phyloP scores from a whole-genome alignment of 2,888 invertebrate genomes.

The Synanthedon vespiformis region DNA sequence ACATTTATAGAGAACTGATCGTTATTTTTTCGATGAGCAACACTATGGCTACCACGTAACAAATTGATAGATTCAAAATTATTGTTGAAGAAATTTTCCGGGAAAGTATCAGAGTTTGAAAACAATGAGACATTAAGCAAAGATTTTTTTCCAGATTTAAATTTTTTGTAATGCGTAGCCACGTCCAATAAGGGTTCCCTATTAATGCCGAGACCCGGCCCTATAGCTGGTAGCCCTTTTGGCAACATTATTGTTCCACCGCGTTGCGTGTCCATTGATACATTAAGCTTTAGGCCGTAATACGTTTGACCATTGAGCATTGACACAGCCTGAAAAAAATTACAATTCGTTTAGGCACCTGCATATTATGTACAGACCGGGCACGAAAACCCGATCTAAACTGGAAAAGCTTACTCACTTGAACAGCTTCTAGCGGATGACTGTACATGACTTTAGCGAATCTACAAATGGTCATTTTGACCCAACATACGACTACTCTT shows the following conservation, averaged over 20 bases:
- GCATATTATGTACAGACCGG: too few species aligned
- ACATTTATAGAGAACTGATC: background rate
- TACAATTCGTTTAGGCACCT: background rate
- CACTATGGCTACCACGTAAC: background rate
- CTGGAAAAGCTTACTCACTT: slow-evolving; percentile 22
- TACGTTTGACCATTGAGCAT: slow-evolving; percentile 41
- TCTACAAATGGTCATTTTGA: slow-evolving; percentile 11
- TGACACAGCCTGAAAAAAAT: slow-evolving; percentile 45
- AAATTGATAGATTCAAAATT: background rate
- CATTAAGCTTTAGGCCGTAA: slow-evolving; percentile 30
- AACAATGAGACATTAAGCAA: background rate
- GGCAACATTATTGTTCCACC: slow-evolving; percentile 26
- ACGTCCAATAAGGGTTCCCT: slow-evolving; percentile 38
- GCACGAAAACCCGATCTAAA: too few species aligned
- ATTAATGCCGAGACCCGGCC: slow-evolving; percentile 34
- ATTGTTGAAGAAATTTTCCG: background rate
- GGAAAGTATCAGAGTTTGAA: background rate
- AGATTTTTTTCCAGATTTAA: slow-evolving; percentile 17
- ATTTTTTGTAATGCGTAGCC: slow-evolving; percentile 30
- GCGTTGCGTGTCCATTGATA: slow-evolving; percentile 23
- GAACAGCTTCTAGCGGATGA: slow-evolving; percentile 53
- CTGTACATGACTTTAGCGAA: slow-evolving; percentile 45
- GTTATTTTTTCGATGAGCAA: background rate
- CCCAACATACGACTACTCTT: slow-evolving; percentile 30
- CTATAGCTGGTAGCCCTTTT: slow-evolving; percentile 34